Base-by-base conservation (phyloP, 2,888 invertebrate genomes). In the Drosophila neonasuta region DNA sequence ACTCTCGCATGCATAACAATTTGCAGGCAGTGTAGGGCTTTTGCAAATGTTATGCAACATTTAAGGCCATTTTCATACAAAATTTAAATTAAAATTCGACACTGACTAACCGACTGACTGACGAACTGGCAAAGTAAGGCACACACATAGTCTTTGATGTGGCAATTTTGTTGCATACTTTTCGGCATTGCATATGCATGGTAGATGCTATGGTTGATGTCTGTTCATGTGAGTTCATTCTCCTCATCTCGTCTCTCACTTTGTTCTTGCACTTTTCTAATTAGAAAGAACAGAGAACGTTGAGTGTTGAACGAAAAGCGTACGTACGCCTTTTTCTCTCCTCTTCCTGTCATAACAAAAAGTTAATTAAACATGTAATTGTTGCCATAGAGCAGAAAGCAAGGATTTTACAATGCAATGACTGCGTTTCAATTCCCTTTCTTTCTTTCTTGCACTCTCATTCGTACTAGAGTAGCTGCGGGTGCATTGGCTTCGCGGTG, bases 281-380 rank as follows among this genome's bases (percentile, higher is more conserved):
- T 56, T 56, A 46, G 36, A 44, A 15, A 42, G 49, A 45, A 11
- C 34, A 52, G 45, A 44, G 50, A 44, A 41, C 34, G 17, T 15
- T 29, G 52, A 29, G 13, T 13, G 11, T 15, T 30, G 45, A 30
- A 57, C 44, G 17, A 20, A 54, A 44, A 11, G 13, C 30, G 15
- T 32, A 56, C 32, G 49, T 32, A 10, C 32, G 32, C 11, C 52
- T 17, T 55, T 41, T 57, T 48, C 54, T 39, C 15, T 48, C 39
- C 57, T 39, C 15, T 48, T 42, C 57, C 67, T 72, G 82, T 79
- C 82, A 82, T 79, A 80, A 85, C 82, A 80, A 74, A 82, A 80
- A 80, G 74, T 83, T 81, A 81, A 81, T 81, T 86, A 85, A 85
- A 85, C 83, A 83, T 86, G 78, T 81, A 86, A 83, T 83, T 75